Evolutionary conservation across 2,888 invertebrate genomes (phyloP).

Genomic region (Scaptomyza flava): DNA sequence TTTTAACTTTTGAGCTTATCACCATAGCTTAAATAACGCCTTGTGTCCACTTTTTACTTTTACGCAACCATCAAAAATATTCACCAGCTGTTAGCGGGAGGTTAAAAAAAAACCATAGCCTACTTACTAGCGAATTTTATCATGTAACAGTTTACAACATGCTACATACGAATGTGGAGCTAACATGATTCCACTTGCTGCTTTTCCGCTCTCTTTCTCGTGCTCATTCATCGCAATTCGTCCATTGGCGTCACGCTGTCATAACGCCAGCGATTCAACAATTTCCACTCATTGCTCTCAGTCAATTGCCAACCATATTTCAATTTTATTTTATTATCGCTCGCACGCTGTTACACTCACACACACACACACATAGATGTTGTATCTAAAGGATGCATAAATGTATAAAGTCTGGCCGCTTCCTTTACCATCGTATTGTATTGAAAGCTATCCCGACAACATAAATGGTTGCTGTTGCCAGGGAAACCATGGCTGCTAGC

Average conservation of each 20-base stretch:
- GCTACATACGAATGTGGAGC: constrained; percentile 11
- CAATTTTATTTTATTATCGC: constrained; percentile 78
- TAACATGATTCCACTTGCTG: constrained; percentile 2
- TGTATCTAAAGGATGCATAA: constrained; percentile 47
- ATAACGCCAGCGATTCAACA: constrained; percentile 59
- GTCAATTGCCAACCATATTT: constrained; percentile 78
- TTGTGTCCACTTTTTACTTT: not conserved
- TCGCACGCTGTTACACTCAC: constrained; percentile 16
- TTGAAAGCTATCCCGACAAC: constrained; percentile 44
- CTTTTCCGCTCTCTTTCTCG: not conserved
- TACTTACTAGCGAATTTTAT: constrained; percentile 56
- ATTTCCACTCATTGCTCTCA: constrained; percentile 76
- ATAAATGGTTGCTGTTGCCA: not conserved
- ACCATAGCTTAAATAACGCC: too few relatives aligned
- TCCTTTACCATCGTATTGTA: constrained; percentile 61
- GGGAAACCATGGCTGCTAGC: constrained; percentile 6
- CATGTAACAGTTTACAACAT: constrained; percentile 39
- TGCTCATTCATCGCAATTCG: constrained; percentile 1
- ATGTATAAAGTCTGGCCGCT: constrained; percentile 40
- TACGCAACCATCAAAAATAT: not conserved
- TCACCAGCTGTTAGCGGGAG: too few relatives aligned
- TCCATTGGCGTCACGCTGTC: constrained; percentile 44
- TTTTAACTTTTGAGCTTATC: too few relatives aligned
- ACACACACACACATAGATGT: not conserved
- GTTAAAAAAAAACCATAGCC: constrained; percentile 34